Evolutionary conservation across 2,113 vertebrate genomes (phyloP).

Genomic region (Tragelaphus strepsiceros): DNA sequence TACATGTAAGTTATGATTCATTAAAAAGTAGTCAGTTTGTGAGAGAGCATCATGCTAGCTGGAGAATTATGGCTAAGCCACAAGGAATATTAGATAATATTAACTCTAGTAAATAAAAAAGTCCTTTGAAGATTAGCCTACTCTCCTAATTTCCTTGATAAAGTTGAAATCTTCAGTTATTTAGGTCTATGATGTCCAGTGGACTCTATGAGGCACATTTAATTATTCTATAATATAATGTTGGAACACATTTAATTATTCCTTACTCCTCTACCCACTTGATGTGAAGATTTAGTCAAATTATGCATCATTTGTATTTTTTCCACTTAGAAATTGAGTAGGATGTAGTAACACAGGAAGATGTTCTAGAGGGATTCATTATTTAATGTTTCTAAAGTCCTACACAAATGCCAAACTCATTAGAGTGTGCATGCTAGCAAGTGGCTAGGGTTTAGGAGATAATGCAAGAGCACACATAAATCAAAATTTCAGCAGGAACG

Average conservation of each 20-base stretch:
- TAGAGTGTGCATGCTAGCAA: slow-evolving; percentile 60
- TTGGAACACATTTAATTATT: slow-evolving; percentile 41
- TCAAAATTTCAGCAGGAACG: slow-evolving; percentile 50
- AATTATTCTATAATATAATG: neutral
- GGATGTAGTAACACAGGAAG: slow-evolving; percentile 19
- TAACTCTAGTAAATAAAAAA: neutral
- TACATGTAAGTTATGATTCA: neutral
- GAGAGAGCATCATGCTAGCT: neutral
- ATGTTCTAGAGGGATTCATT: slow-evolving; percentile 59
- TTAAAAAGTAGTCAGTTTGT: neutral
- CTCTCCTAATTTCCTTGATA: neutral
- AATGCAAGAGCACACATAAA: slow-evolving; percentile 60
- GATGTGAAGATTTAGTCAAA: slow-evolving; percentile 23
- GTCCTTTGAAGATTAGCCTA: neutral
- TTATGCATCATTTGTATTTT: slow-evolving; percentile 47
- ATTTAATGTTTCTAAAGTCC: slow-evolving; percentile 66
- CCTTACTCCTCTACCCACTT: neutral
- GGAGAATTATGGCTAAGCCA: neutral
- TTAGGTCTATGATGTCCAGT: neutral
- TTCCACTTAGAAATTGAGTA: slow-evolving; percentile 33
- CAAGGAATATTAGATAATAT: neutral
- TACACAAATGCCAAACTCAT: slow-evolving; percentile 74
- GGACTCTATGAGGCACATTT: neutral
- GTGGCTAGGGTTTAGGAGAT: slow-evolving; percentile 58
- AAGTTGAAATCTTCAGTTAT: neutral